phyloP scores from a whole-genome alignment of 2,113 vertebrate genomes.

The Myiagra hebetior region DNA sequence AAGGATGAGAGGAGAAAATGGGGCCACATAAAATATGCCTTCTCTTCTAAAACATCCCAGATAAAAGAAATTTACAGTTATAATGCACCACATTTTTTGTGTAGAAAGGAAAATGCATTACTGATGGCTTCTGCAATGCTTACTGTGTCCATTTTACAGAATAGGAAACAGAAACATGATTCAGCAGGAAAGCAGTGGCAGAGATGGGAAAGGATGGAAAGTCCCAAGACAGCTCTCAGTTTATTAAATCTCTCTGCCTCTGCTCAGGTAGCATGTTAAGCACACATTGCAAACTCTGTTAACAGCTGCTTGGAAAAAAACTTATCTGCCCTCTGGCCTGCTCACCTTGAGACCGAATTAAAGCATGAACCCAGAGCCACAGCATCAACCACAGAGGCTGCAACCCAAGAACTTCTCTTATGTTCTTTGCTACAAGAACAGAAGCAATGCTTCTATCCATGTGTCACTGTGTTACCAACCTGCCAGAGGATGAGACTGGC shows the following conservation, averaged over 20 bases:
- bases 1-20: not conserved
- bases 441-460: not conserved
- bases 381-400: not conserved
- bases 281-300: not conserved
- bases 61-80: not conserved
- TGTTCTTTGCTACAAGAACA: not conserved
- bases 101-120: not conserved
- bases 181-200: not conserved
- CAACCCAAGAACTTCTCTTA: not conserved
- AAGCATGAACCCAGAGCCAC: not conserved
- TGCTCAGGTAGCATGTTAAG: not conserved
- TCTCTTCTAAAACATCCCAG: not conserved
- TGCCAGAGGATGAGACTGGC: not conserved
- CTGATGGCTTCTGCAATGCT: not conserved
- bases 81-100: not conserved
- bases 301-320: not conserved
- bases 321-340: not conserved
- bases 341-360: not conserved
- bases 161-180: not conserved
- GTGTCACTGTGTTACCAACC: not conserved
- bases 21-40: not conserved
- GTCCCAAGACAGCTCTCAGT: not conserved
- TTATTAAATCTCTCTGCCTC: not conserved
- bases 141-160: not conserved
- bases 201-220: not conserved